Evolutionary conservation across 2,888 invertebrate species (phyloP).

Genomic region (Cantharis rufa): DNA sequence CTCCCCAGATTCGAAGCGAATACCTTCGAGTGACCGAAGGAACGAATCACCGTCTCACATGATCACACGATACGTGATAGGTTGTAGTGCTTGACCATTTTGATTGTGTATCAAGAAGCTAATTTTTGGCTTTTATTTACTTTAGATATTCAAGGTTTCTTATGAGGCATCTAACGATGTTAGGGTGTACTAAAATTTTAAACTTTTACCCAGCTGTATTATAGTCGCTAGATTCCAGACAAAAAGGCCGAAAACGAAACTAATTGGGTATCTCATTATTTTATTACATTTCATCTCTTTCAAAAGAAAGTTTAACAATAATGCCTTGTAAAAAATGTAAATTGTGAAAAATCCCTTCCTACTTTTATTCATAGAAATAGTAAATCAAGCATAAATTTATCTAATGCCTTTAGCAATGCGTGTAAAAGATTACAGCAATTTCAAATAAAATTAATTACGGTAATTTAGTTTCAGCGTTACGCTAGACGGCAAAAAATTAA

Average conservation of each 20-base stretch:
- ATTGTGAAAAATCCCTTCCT: neutral
- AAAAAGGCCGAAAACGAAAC: neutral
- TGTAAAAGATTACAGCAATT: conserved; percentile 3
- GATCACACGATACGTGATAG: no score
- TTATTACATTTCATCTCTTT: neutral
- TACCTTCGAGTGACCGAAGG: no score
- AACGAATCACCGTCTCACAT: no score
- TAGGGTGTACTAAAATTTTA: no score
- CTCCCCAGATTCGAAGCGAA: no score
- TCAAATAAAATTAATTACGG: conserved; percentile 1
- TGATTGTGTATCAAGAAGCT: no score
- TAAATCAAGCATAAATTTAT: neutral
- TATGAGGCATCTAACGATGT: no score
- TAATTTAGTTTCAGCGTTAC: conserved; percentile 6
- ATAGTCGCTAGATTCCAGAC: neutral
- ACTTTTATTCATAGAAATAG: neutral
- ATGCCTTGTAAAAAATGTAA: neutral
- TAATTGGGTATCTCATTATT: neutral
- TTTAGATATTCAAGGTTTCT: no score
- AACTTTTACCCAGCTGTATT: no score
- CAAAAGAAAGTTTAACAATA: neutral
- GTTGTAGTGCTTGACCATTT: no score
- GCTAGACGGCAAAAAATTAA: conserved; percentile 1
- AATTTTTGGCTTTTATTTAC: no score
- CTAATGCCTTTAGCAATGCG: neutral